Evolutionary conservation across 2,888 invertebrate genomes (phyloP).

Genomic region (Chouioia cunea): DNA sequence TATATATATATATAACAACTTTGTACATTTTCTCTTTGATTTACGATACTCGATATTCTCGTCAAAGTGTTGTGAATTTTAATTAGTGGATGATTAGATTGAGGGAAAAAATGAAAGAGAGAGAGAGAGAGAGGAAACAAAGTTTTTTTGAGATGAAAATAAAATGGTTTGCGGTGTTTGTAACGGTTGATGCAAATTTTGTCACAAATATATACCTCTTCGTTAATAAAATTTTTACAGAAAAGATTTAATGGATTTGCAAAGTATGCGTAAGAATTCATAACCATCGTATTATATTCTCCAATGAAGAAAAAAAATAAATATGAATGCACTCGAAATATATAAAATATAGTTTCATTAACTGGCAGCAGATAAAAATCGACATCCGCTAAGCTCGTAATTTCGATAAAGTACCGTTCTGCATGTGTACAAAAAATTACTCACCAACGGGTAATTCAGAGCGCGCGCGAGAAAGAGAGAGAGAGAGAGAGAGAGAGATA

Average conservation of each 20-base stretch:
- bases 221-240: no score
- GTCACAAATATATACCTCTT: no score
- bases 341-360: constrained; percentile 31
- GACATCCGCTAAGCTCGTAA: constrained; percentile 14
- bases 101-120: neutral
- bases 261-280: no score
- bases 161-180: no score
- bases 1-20: constrained; percentile 49
- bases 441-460: constrained; percentile 47
- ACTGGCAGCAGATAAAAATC: constrained; percentile 27
- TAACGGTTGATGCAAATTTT: no score
- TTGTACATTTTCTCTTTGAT: constrained; percentile 51
- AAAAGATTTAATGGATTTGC: no score
- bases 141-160: no score
- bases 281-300: no score
- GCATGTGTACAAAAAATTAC: constrained; percentile 26
- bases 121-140: no score
- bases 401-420: constrained; percentile 46
- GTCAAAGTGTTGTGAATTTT: constrained; percentile 24
- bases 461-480: constrained; percentile 33
- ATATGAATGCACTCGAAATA: no score
- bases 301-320: no score
- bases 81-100: constrained; percentile 35
- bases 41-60: constrained; percentile 45
- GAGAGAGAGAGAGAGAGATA: no score